Percentiles rank a stretch among this genome's conserved stretches.
Evolutionary conservation across 64 coral and sea anemone genomes (phyloP).

Genomic region (Stylophora pistillata): DNA sequence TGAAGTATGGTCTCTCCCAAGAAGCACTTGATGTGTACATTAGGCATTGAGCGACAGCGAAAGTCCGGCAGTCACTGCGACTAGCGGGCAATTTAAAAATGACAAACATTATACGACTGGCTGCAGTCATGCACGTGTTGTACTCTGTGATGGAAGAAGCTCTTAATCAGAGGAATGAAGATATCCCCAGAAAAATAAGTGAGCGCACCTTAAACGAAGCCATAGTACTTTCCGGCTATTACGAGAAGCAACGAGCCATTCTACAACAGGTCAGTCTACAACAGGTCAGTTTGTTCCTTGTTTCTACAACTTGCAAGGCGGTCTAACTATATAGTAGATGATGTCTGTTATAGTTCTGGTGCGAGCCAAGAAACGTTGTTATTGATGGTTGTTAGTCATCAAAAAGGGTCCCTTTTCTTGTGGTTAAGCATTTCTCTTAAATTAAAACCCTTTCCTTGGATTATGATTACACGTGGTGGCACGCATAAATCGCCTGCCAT

Average conservation of each 20-base stretch:
- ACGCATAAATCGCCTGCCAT: too few relatives aligned
- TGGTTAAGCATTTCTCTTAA: too few relatives aligned
- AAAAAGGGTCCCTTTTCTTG: too few relatives aligned
- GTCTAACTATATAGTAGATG: too few relatives aligned
- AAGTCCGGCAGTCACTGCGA: not conserved
- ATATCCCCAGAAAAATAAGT: constrained; percentile 7
- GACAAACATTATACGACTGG: constrained; percentile 14
- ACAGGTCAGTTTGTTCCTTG: too few relatives aligned
- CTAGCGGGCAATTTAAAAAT: not conserved
- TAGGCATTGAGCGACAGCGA: not conserved
- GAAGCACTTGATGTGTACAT: constrained; percentile 9
- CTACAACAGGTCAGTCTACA: constrained; percentile 29
- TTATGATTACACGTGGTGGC: too few relatives aligned
- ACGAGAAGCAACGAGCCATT: constrained; percentile 23
- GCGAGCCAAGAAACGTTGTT: too few relatives aligned
- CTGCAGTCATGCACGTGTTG: constrained; percentile 24
- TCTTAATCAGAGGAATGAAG: constrained; percentile 6
- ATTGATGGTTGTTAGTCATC: too few relatives aligned
- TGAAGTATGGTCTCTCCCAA: constrained; percentile 1
- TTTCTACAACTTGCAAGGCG: too few relatives aligned
- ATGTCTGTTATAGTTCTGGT: too few relatives aligned
- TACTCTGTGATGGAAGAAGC: constrained; percentile 3
- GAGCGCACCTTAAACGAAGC: not conserved
- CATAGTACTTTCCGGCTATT: not conserved
- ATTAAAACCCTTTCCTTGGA: too few relatives aligned